Percentiles rank a stretch among this genome's conserved stretches.
These are phyloP conservation scores for Trichoplusia ni DNA, from an alignment of 1,140 invertebrate genomes.

Conservation along the genomic window DNA sequence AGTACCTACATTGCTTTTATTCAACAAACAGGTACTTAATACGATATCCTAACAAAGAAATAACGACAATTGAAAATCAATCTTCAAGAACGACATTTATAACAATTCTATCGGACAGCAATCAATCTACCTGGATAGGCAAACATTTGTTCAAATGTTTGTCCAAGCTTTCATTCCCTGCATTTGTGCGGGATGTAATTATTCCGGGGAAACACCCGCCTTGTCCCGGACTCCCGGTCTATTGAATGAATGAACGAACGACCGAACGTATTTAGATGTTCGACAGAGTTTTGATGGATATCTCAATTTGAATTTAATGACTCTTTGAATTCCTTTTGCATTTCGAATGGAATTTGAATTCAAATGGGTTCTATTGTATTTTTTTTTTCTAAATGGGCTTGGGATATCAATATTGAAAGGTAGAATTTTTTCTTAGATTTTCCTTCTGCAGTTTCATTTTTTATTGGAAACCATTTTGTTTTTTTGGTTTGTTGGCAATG, in stretches of 20 bases:
- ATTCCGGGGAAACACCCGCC: not conserved
- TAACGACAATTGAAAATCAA: not conserved
- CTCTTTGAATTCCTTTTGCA: not conserved
- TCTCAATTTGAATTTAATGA: conserved; percentile 23
- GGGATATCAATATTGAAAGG: too few relatives aligned
- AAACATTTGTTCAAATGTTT: conserved; percentile 1
- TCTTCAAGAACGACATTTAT: not conserved
- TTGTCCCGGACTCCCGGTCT: conserved; percentile 23
- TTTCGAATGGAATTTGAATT: not conserved
- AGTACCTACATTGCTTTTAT: too few relatives aligned
- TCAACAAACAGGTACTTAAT: too few relatives aligned
- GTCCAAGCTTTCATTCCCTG: not conserved
- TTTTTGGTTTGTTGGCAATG: too few relatives aligned
- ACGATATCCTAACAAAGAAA: not conserved
- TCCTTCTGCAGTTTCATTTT: too few relatives aligned
- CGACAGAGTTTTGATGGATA: conserved; percentile 5
- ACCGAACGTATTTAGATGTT: not conserved
- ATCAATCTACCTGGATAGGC: not conserved
- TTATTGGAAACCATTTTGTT: too few relatives aligned
- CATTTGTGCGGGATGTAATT: conserved; percentile 25
- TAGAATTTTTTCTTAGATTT: too few relatives aligned
- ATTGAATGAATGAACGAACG: conserved; percentile 4
- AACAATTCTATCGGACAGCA: not conserved
- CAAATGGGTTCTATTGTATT: not conserved
- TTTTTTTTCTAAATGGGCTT: too few relatives aligned